These are phyloP conservation scores for Ibidorhyncha struthersii DNA, from an alignment of 2,113 vertebrate genomes.

Conservation along the genomic window DNA sequence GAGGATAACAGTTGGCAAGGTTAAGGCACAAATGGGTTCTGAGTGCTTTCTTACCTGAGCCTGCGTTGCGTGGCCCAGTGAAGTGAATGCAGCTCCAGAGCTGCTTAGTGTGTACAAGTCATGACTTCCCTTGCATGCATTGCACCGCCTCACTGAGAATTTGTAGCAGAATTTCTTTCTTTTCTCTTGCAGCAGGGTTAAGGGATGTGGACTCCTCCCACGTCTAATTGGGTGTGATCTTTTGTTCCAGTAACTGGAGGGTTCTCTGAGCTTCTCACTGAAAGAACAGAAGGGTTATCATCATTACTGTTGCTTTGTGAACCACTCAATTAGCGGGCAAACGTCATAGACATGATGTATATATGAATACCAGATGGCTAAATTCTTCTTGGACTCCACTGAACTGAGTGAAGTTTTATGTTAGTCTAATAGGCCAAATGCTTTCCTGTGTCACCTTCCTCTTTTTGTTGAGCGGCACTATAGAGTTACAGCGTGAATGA, in stretches of 20 bases:
- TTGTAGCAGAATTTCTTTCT: not conserved
- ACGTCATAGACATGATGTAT: not conserved
- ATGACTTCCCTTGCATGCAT: accelerated
- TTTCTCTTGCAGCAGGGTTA: not conserved
- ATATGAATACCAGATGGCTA: slow-evolving; percentile 19
- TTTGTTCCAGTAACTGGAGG: not conserved
- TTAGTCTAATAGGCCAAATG: not conserved
- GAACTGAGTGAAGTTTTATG: not conserved
- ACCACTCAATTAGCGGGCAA: not conserved
- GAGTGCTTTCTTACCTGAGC: not conserved
- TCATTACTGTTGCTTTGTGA: slow-evolving; percentile 15
- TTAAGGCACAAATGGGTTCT: not conserved
- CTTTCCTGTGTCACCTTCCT: not conserved
- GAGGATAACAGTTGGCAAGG: not conserved
- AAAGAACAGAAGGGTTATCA: slow-evolving; percentile 41
- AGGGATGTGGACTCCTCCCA: not conserved
- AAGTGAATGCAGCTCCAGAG: accelerated
- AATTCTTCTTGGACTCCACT: not conserved
- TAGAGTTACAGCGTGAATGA: not conserved
- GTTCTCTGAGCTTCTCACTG: not conserved
- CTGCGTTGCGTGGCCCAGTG: accelerated
- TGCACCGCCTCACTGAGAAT: not conserved
- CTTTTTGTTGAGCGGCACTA: not conserved
- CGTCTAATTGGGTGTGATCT: not conserved
- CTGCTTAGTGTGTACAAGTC: not conserved